A percentile compares a stretch with the other conserved stretches of the same genome.
These are phyloP conservation scores for Cyanocitta stelleri DNA, from an alignment of 2,113 vertebrate species.

Conservation along the genomic window DNA sequence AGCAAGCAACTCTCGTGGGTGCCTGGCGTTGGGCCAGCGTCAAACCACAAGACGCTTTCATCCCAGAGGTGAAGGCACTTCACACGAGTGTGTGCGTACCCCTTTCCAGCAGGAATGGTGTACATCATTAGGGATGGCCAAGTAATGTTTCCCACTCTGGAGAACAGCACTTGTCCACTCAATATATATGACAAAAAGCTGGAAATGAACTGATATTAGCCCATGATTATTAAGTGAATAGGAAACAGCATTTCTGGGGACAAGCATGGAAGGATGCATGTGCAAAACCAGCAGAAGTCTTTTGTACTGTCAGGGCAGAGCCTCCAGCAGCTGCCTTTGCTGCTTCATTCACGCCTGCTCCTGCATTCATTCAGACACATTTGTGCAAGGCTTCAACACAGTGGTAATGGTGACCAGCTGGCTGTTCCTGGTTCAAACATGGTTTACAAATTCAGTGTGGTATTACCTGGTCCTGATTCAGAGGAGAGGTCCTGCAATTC, in stretches of 20 bases:
- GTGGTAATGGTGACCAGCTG: not conserved
- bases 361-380: no score
- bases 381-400: not conserved
- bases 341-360: not conserved
- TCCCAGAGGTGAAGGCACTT: not conserved
- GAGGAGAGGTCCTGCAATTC: slow-evolving; percentile 52
- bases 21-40: not conserved
- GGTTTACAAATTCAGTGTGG: no score
- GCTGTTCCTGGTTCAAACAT: not conserved
- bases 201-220: not conserved
- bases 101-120: not conserved
- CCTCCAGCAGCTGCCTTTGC: not conserved
- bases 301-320: not conserved
- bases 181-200: not conserved
- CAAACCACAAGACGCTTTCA: not conserved
- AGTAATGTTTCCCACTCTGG: not conserved
- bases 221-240: not conserved
- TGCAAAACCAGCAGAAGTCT: not conserved
- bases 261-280: not conserved
- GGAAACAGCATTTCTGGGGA: not conserved
- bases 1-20: not conserved
- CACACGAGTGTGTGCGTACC: fast-evolving
- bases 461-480: slow-evolving; percentile 53
- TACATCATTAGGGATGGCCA: not conserved
- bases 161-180: not conserved